Evolutionary conservation across 2,888 invertebrate species (phyloP), one percentile per base, ranked within the genome.

Genomic region (Germaria angustata): DNA sequence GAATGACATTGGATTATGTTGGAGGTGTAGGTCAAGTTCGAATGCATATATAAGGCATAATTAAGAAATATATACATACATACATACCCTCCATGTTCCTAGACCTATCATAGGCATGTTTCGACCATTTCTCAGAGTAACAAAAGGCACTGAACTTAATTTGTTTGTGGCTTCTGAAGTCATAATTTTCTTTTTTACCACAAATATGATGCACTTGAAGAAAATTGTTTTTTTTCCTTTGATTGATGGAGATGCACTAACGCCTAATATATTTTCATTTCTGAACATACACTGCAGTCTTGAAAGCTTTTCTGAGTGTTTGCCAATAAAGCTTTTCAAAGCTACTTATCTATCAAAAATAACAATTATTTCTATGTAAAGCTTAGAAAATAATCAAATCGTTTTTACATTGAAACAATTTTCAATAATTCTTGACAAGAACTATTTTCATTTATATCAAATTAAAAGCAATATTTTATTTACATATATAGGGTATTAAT

Each of bases 21-120:
- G 15, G 2, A 36, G 20, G 61, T 68, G 11, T 61, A 15, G 73
- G 68, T 49, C 80, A 69, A 63, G 68, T 80, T 41, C 73, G 13
- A 57, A 53, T 57, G 44, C 39, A 34, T 34, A 34, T 34, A 46
- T 44, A 34, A 57, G 28, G n/a, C 57, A 44, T 15, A 28, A 36
- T 46, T 36, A 36, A 9, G 32, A 9, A 17, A 57, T 59, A 68
- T 59, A 22, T 92, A 95, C 95, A 9, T 17, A 9, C 13, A 57
- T 59, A 68, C 65, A 22, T 92, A 95, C 95, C 92, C 95, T 94
- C 95, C 95, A 96, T 7, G 96, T 96, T 28, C 96, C 96, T 8
- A 96, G 91, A 2, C 95, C 96, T 4, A 96, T 89, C 44, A 93
- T 92, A 0, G 96, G 96, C 85, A 95, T 93, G 84, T 93, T 92